Conservation (phyloP, 1,140 invertebrate species). For the Wasmannia auropunctata region DNA sequence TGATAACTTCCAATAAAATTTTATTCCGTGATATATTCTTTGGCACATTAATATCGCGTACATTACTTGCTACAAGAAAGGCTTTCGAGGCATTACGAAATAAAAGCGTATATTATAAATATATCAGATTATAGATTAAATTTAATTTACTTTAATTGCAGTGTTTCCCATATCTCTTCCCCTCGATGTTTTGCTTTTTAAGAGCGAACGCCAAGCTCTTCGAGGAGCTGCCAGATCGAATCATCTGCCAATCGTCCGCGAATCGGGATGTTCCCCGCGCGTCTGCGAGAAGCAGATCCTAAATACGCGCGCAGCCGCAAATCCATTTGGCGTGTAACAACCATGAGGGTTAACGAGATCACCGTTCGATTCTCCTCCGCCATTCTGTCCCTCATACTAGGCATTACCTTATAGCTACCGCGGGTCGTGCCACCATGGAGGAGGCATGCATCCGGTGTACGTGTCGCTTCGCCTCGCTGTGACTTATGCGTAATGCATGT, state of each 20-base stretch:
- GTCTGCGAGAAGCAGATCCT: slow-evolving; percentile 56
- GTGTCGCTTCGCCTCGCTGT: slow-evolving; percentile 57
- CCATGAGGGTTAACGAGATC: slow-evolving; percentile 78
- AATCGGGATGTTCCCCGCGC: not conserved
- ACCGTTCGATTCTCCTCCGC: slow-evolving; percentile 73
- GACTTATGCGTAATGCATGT: slow-evolving; percentile 53
- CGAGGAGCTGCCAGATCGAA: not conserved
- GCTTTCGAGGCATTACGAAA: not conserved
- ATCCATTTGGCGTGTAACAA: slow-evolving; percentile 79
- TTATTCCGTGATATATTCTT: not conserved
- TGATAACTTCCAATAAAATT: not conserved
- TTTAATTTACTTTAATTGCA: slow-evolving; percentile 4
- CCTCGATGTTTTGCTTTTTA: too few species aligned
- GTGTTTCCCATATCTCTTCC: not conserved
- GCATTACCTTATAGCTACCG: slow-evolving; percentile 18
- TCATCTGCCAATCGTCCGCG: not conserved
- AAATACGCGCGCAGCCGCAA: slow-evolving; percentile 79
- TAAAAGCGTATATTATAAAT: not conserved
- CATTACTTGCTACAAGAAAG: not conserved
- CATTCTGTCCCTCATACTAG: slow-evolving; percentile 34
- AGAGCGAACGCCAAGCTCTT: not conserved
- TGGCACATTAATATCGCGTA: not conserved
- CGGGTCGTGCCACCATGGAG: slow-evolving; percentile 19
- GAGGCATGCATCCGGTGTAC: slow-evolving; percentile 69
- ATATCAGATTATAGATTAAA: not conserved